Evolutionary conservation across 2,888 invertebrate species (phyloP), one percentile per base, ranked within the genome.

Genomic region (Lymantria monacha): DNA sequence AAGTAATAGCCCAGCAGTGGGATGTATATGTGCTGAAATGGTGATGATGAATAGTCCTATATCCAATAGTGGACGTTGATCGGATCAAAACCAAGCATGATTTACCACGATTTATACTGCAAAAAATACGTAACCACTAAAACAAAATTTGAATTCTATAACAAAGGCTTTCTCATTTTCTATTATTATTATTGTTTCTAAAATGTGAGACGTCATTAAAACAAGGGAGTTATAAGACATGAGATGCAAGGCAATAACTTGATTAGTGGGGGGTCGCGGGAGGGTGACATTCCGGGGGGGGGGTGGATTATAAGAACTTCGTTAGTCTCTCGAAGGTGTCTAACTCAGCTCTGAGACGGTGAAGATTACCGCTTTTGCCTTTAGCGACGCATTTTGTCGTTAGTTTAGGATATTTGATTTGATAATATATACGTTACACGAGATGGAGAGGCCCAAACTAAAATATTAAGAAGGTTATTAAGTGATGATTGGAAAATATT

Each of bases 251-350:
- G 82, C 82, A 81, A 83, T 88, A 89, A 90, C 85, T 87, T 77
- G 80, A 88, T 89, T 88, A 89, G 74, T 66, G 70, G 57, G 70
- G 66, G 66, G 66, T 51, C 66, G 66, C 64, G 68, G 69, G 69
- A 72, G 69, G 45, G 59, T 46, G 37, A 53, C 57, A 56, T 46
- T 66, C 69, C 66, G 69, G 70, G 70, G 73, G 69, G 70, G 70
- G 73, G 74, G 71, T 76, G 83, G 88, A 86, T 88, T 87, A 85
- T 83, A 85, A 86, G 88, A 89, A 90, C 89, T 89, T 90, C 87
- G 88, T 89, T 89, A 90, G 87, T 76, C 83, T 83, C 81, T 70
- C 81, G 85, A 79, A 88, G 88, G 87, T 88, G 87, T 86, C 84
- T 86, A 81, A 83, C 81, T 85, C 85, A 76, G 79, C 76, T 81